Conservation (phyloP, 1,140 invertebrate species). For the Trachymyrmex cornetzi region DNA sequence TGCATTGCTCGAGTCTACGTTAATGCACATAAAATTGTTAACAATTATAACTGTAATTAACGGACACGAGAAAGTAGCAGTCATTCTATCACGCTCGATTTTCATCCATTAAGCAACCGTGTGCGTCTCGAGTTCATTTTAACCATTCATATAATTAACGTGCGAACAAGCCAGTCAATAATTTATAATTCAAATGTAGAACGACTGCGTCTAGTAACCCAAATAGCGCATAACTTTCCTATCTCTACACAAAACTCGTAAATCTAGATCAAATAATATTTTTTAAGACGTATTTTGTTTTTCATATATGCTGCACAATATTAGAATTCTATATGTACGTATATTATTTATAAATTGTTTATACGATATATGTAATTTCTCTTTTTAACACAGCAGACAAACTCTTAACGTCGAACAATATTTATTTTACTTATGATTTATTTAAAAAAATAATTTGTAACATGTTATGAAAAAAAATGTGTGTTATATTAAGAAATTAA, state of each 20-base stretch:
- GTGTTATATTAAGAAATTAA: not conserved
- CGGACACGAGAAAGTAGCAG: conserved; percentile 9
- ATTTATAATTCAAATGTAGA: conserved; percentile 47
- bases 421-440: not conserved
- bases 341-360: conserved; percentile 27
- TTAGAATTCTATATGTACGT: not conserved
- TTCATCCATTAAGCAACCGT: conserved; percentile 33
- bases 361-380: not conserved
- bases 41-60: conserved; percentile 12
- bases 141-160: conserved; percentile 29
- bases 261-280: conserved; percentile 33
- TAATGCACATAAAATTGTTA: conserved; percentile 18
- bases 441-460: not conserved
- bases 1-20: not conserved
- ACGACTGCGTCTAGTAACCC: conserved; percentile 15
- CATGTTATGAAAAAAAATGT: not conserved
- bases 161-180: conserved; percentile 14
- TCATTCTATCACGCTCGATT: conserved; percentile 48
- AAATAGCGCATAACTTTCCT: conserved; percentile 35
- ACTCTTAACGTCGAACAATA: not conserved
- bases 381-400: not conserved
- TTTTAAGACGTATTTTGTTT: not conserved
- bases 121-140: not conserved
- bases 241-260: not conserved
- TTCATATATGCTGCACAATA: not conserved